Evolutionary conservation across 1,140 invertebrate species (phyloP).

Genomic region (Hylyphantes graminicola): DNA sequence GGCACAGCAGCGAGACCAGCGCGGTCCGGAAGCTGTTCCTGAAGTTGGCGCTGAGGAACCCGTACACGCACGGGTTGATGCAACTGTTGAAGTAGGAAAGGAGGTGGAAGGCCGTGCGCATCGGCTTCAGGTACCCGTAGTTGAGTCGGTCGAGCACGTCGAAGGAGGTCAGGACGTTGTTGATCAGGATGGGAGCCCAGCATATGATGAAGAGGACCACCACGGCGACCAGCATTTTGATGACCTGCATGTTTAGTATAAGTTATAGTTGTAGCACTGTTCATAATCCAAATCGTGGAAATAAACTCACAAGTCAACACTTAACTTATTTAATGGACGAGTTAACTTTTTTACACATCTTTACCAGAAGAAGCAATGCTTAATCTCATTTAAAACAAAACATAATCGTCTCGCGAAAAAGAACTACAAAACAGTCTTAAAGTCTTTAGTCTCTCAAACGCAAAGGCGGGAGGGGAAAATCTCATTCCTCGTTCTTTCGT

Average conservation of each 20-base stretch:
- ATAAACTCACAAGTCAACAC: too few relatives aligned
- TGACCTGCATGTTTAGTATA: slow-evolving; percentile 70
- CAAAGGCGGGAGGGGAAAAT: too few relatives aligned
- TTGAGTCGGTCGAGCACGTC: slow-evolving; percentile 71
- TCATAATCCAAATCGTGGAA: too few relatives aligned
- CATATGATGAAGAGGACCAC: slow-evolving; percentile 77
- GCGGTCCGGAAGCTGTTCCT: slow-evolving; percentile 74
- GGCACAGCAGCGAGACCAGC: slow-evolving; percentile 66
- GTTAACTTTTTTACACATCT: too few relatives aligned
- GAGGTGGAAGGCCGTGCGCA: slow-evolving; percentile 75
- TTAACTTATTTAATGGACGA: too few relatives aligned
- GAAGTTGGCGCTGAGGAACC: slow-evolving; percentile 85
- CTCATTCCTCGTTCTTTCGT: too few relatives aligned
- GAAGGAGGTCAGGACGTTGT: slow-evolving; percentile 76
- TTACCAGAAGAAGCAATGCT: too few relatives aligned
- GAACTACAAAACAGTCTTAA: too few relatives aligned
- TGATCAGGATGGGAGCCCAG: slow-evolving; percentile 77
- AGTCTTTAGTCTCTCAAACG: too few relatives aligned
- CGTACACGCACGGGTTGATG: slow-evolving; percentile 82
- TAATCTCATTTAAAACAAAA: too few relatives aligned
- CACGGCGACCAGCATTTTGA: slow-evolving; percentile 79
- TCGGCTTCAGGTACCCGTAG: slow-evolving; percentile 73
- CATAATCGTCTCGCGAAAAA: too few relatives aligned
- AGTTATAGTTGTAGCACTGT: too few relatives aligned
- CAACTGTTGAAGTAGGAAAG: slow-evolving; percentile 81